phyloP scores from a whole-genome alignment of 2,113 vertebrate species.

The Vulpes ferrilata region DNA sequence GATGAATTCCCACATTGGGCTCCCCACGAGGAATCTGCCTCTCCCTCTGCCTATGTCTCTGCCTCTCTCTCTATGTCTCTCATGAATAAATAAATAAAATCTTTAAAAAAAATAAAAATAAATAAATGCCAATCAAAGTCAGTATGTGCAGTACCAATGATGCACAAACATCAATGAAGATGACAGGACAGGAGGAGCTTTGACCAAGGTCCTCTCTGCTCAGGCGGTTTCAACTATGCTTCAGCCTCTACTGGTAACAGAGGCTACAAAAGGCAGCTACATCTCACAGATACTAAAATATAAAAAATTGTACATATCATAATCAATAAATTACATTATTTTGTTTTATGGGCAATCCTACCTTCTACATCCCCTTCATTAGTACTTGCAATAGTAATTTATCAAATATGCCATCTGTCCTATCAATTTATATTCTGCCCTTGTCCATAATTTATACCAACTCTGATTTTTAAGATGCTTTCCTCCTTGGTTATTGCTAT shows the following conservation, averaged over 20 bases:
- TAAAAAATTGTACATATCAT: neutral
- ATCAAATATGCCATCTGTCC: neutral
- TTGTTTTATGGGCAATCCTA: neutral
- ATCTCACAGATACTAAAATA: neutral
- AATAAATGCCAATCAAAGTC: neutral
- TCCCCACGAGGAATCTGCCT: too few species aligned
- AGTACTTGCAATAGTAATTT: neutral
- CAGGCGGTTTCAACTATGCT: neutral
- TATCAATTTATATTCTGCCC: neutral
- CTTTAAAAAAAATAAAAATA: too few species aligned
- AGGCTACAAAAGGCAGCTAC: neutral
- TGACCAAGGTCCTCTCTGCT: neutral
- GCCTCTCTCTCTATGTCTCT: too few species aligned
- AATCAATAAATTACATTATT: neutral
- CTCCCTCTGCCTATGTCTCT: too few species aligned
- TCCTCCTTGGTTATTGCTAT: neutral
- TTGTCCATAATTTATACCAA: neutral
- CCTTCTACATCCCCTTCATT: neutral
- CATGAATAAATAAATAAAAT: too few species aligned
- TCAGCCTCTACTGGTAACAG: neutral
- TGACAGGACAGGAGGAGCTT: neutral
- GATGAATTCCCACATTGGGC: too few species aligned
- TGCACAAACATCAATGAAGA: neutral
- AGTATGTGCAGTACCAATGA: neutral
- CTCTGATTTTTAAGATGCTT: neutral